Conservation (phyloP, 2,797 vertebrate genomes). For the Austrolebias charrua region DNA sequence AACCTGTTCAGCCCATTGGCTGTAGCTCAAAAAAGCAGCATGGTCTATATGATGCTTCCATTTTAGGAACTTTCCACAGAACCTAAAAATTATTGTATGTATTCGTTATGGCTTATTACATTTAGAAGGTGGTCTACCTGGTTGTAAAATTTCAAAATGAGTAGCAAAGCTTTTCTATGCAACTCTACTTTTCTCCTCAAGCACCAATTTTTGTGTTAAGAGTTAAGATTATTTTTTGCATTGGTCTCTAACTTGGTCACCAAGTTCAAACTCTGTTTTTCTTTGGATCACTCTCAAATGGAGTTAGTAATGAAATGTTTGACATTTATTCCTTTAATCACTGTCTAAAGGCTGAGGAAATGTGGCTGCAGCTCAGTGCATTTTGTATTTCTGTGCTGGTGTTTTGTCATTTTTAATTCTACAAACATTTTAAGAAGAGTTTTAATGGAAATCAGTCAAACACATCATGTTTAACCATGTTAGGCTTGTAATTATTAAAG, state of each 20-base stretch:
- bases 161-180: background rate
- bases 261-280: background rate
- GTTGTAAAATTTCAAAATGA: background rate
- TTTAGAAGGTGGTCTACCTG: background rate
- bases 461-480: too few relatives aligned
- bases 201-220: background rate
- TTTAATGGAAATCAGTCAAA: too few relatives aligned
- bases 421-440: background rate
- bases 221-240: background rate
- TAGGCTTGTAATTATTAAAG: too few relatives aligned
- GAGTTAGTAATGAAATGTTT: background rate
- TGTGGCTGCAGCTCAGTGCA: too few relatives aligned
- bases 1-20: constrained; percentile 43
- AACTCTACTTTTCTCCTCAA: background rate
- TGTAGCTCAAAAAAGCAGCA: constrained; percentile 36
- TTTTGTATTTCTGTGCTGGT: background rate
- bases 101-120: constrained; percentile 16
- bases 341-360: too few relatives aligned
- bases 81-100: constrained; percentile 11
- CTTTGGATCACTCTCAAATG: background rate
- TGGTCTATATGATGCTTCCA: background rate
- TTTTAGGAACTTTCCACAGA: constrained; percentile 30
- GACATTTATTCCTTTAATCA: background rate
- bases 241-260: background rate
- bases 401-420: background rate